phyloP scores from a whole-genome alignment of 2,797 vertebrate species.

The Poecilia picta region DNA sequence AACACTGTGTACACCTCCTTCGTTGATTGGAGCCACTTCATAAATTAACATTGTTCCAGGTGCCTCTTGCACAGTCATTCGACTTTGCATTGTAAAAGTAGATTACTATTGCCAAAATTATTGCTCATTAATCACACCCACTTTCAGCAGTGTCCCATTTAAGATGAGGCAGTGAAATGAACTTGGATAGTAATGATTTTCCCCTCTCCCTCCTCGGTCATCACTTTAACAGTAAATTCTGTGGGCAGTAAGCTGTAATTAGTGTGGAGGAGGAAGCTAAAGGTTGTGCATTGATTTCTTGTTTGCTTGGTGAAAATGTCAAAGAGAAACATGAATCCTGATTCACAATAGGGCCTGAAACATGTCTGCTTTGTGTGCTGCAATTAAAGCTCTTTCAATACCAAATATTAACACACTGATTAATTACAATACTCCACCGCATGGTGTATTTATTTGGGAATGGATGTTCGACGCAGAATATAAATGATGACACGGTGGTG shows the following conservation, averaged over 20 bases:
- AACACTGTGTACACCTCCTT: slow-evolving; percentile 18
- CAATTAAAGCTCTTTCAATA: slow-evolving; percentile 9
- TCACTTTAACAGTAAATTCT: slow-evolving; percentile 61
- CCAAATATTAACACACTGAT: background rate
- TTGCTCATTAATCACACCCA: slow-evolving; percentile 66
- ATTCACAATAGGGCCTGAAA: slow-evolving; percentile 40
- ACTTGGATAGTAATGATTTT: slow-evolving; percentile 69
- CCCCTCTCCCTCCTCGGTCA: slow-evolving; percentile 30
- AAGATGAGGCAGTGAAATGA: slow-evolving; percentile 62
- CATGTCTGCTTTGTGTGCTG: slow-evolving; percentile 10
- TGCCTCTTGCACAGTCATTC: slow-evolving; percentile 34
- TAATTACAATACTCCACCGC: background rate
- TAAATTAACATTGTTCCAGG: slow-evolving; percentile 35
- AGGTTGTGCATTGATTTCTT: slow-evolving; percentile 74
- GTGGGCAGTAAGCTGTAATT: slow-evolving; percentile 71
- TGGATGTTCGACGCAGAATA: slow-evolving; percentile 3
- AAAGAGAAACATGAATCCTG: slow-evolving; percentile 46
- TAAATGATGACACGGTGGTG: background rate
- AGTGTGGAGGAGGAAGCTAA: slow-evolving; percentile 63
- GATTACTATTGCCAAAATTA: slow-evolving; percentile 59
- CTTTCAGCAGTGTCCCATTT: slow-evolving; percentile 66
- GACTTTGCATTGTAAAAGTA: slow-evolving; percentile 35
- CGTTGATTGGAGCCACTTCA: slow-evolving; percentile 10
- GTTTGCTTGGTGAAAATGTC: slow-evolving; percentile 63
- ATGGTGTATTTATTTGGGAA: background rate